Conservation (phyloP, 2,113 vertebrate genomes). For the Tangachromis dhanisi region DNA sequence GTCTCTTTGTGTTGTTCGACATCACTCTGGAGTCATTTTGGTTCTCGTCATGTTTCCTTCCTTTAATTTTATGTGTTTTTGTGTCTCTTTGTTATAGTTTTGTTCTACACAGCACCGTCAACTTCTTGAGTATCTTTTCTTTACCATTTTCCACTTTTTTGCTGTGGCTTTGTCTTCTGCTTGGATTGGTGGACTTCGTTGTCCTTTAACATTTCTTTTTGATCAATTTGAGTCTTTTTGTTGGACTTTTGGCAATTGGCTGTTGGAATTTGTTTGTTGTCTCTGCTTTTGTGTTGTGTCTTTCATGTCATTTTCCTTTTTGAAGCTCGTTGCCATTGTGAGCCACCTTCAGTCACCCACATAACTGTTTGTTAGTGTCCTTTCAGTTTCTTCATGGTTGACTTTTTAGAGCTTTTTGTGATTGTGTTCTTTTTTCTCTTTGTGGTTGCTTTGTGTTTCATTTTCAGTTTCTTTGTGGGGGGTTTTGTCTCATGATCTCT, state of each 20-base stretch:
- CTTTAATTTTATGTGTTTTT: not conserved
- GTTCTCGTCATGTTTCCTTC: not conserved
- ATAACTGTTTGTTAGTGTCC: not conserved
- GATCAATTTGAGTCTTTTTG: not conserved
- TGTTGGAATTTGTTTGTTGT: not conserved
- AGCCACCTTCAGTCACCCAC: not conserved
- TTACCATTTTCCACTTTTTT: not conserved
- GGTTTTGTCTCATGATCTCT: fast-evolving
- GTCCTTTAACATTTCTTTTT: not conserved
- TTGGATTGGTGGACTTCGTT: not conserved
- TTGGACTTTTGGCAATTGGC: not conserved
- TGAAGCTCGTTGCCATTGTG: not conserved
- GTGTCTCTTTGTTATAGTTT: not conserved
- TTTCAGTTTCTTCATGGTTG: not conserved
- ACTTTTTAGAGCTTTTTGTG: not conserved
- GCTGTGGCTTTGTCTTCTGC: not conserved
- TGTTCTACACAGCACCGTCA: fast-evolving
- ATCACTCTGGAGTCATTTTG: not conserved
- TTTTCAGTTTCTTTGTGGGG: not conserved
- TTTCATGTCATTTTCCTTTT: not conserved
- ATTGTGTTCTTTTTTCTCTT: not conserved
- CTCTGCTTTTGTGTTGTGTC: not conserved
- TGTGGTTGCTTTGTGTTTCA: not conserved
- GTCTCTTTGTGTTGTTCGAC: not conserved
- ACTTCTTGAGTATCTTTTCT: fast-evolving